These are phyloP conservation scores for Lochmaea crataegi DNA, from an alignment of 2,888 invertebrate species.

Conservation along the genomic window DNA sequence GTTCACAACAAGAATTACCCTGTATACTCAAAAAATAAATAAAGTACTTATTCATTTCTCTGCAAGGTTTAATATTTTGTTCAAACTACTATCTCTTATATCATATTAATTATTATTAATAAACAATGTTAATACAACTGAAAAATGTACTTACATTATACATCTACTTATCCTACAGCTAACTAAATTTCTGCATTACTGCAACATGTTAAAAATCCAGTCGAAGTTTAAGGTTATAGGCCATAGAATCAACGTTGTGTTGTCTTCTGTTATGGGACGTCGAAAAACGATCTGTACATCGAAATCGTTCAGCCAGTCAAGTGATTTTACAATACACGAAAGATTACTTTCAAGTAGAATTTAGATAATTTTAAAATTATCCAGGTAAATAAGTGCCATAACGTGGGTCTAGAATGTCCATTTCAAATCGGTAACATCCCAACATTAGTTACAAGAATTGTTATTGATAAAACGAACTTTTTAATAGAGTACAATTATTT, in stretches of 20 bases:
- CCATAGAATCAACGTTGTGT: background rate
- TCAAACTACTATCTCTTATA: background rate
- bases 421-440: no score
- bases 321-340: background rate
- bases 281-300: constrained; percentile 1
- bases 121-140: no score
- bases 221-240: background rate
- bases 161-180: background rate
- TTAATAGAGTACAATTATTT: no score
- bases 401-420: no score
- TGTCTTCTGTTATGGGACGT: constrained; percentile 3
- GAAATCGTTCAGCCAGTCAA: constrained; percentile 7
- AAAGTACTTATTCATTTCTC: background rate
- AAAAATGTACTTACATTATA: no score
- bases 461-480: no score
- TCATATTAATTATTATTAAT: background rate
- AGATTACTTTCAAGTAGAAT: background rate
- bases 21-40: background rate
- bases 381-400: no score
- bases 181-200: background rate
- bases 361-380: background rate
- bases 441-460: no score
- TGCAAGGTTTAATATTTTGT: no score
- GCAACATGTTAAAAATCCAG: background rate
- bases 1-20: background rate